Evolutionary conservation across 2,888 invertebrate species (phyloP).

Genomic region (Mamestra brassicae): DNA sequence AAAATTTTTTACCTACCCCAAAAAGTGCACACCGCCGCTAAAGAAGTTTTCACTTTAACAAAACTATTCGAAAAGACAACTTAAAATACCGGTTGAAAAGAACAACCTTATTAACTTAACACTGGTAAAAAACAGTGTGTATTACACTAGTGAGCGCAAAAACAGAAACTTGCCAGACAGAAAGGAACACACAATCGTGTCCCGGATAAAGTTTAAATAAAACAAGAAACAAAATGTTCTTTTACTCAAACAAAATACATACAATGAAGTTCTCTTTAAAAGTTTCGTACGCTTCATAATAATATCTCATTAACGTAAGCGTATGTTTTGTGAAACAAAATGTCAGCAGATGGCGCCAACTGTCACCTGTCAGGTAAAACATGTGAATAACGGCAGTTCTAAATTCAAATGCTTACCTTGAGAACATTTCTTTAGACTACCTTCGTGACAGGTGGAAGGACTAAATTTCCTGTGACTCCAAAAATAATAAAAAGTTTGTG

Average conservation of each 20-base stretch:
- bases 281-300: slow-evolving; percentile 11
- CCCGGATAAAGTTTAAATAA: slow-evolving; percentile 4
- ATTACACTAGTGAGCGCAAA: neutral
- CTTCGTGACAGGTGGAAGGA: neutral
- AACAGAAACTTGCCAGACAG: slow-evolving; percentile 11
- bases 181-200: slow-evolving; percentile 3
- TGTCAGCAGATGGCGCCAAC: slow-evolving; percentile 34
- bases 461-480: neutral
- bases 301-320: slow-evolving; percentile 29
- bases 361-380: slow-evolving; percentile 37
- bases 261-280: slow-evolving; percentile 17
- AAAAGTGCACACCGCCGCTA: too few species aligned
- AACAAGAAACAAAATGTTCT: slow-evolving; percentile 31
- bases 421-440: slow-evolving; percentile 6
- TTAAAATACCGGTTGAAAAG: neutral
- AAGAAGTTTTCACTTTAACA: too few species aligned
- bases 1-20: too few species aligned
- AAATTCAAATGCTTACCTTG: slow-evolving; percentile 28
- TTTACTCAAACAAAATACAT: neutral
- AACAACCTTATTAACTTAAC: neutral
- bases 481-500: neutral
- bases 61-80: neutral
- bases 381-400: slow-evolving; percentile 35
- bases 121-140: neutral
- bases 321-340: slow-evolving; percentile 27